Base-by-base conservation (phyloP, 2,797 vertebrate species). In the Gallinago nigripennis region DNA sequence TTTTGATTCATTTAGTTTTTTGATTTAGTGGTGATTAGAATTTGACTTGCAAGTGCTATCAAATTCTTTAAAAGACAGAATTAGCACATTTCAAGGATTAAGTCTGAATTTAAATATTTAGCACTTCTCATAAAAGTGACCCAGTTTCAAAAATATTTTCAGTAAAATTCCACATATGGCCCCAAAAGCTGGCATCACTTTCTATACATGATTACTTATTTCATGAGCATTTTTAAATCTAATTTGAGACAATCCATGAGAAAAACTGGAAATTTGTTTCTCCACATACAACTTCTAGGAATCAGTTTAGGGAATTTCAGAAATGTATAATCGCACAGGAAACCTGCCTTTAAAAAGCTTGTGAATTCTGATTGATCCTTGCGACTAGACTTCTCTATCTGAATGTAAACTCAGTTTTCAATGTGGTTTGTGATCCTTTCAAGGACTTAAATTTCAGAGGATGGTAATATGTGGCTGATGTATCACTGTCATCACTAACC, bases 41-140 rank as follows among this genome's bases (percentile, higher is more conserved):
- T 71, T 82, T 64, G 24, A 8, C 48, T 90, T 86, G 65, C 39
- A 91, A 89, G 48, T 61, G 28, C 46, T 54, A 84, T 50, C 45
- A 89, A 75, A 76, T 76, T 82, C 35, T 79, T 92, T 37, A 79
- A 95, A 77, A 72, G 94, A 92, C 82, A 87, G 85, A 95, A 92
- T 87, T 73, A 96, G 92, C 73, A 95, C 87, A 91, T 43, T 69
- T 92, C 76, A 73, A 94, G 60, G 82, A 95, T 95, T 91, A 90
- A 54, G 39, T 56, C 4, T 70, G 90, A 85, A 92, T 94, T 85
- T 95, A 89, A 95, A 95, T 94, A 92, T 83, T 90, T 82, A 92
- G 11, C 69, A 82, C 60, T 82, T 90, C 15, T 18, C n/a, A 77
- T 86, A 56, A 60, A 94, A 79, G 39, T 91, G 95, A 92, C 93